Percentiles rank a stretch among this genome's conserved stretches.
Conservation (phyloP, 2,113 vertebrate species). For the Tenrec ecaudatus region DNA sequence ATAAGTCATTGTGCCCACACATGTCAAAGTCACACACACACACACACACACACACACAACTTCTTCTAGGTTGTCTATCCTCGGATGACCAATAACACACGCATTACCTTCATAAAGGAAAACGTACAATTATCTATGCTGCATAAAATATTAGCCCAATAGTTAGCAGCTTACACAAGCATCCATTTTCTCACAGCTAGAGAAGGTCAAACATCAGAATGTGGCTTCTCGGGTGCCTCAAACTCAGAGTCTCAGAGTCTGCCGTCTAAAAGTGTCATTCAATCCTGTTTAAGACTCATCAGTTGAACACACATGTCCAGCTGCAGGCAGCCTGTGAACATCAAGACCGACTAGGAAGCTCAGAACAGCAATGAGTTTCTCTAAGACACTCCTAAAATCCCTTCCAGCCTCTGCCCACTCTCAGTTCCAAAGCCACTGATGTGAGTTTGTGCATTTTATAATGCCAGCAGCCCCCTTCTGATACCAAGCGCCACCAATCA, state of each 20-base stretch:
- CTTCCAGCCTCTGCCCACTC: neutral
- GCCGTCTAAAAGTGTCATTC: neutral
- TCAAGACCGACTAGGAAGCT: neutral
- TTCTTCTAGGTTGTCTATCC: neutral
- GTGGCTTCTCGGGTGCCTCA: neutral
- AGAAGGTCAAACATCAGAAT: neutral
- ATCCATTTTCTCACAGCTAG: neutral
- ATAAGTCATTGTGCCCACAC: too few relatives aligned
- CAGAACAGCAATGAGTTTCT: neutral
- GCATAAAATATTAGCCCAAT: neutral
- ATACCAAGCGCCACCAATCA: neutral
- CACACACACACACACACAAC: too few relatives aligned
- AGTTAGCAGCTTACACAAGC: neutral
- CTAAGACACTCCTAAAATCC: neutral
- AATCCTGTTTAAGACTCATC: rapidly evolving
- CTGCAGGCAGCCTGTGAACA: rapidly evolving
- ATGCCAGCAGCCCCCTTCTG: neutral
- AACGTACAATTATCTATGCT: neutral
- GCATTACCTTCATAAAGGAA: neutral
- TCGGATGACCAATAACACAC: neutral
- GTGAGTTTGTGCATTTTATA: neutral
- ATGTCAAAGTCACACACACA: neutral
- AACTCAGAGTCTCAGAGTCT: neutral
- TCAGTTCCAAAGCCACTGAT: neutral
- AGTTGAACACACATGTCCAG: neutral